phyloP scores from a whole-genome alignment of 2,113 vertebrate genomes.

The Gopherus evgoodei region DNA sequence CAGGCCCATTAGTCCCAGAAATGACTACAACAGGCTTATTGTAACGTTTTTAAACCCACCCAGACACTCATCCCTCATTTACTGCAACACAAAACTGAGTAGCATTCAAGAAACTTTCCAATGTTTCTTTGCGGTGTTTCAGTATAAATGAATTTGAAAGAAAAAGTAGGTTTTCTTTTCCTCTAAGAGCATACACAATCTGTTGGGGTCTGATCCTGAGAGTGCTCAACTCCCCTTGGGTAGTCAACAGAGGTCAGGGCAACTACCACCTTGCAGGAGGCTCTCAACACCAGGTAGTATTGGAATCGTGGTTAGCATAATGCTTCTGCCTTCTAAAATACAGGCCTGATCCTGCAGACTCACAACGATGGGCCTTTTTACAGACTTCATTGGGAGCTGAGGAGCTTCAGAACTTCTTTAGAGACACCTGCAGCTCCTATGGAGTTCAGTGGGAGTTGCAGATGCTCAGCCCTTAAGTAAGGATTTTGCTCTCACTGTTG shows the following conservation, averaged over 20 bases:
- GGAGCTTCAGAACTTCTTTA: background rate
- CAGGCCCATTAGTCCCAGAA: background rate
- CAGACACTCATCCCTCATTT: background rate
- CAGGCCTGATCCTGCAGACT: background rate
- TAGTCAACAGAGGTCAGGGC: background rate
- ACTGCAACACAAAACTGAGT: background rate
- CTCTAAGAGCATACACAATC: too few relatives aligned
- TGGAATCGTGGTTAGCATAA: background rate
- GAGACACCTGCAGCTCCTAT: background rate
- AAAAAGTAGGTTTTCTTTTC: too few relatives aligned
- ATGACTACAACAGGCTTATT: background rate
- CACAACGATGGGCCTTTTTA: background rate
- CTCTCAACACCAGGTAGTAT: background rate
- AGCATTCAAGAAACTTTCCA: background rate
- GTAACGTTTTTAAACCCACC: background rate
- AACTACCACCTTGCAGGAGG: background rate
- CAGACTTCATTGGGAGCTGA: background rate
- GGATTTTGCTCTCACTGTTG: background rate
- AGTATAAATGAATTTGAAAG: background rate
- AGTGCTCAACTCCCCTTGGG: background rate
- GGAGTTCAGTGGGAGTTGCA: background rate
- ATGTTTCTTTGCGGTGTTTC: background rate
- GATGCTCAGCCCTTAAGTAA: background rate
- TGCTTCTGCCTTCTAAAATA: background rate
- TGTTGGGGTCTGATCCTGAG: background rate